Base-by-base conservation (phyloP, 1,140 invertebrate genomes). In the Venustaconcha ellipsiformis region DNA sequence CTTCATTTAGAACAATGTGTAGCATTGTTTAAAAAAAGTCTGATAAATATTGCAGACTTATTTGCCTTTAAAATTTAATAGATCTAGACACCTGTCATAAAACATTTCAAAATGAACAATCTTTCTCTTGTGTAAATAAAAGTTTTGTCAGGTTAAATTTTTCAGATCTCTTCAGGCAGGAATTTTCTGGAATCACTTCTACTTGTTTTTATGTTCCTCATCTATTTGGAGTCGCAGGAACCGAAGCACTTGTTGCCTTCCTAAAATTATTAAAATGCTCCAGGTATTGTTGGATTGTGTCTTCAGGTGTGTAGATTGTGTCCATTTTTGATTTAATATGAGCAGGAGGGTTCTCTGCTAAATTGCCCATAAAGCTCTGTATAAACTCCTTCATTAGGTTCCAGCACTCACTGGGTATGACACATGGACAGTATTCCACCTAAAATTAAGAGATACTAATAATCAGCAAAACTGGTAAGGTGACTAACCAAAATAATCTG, bases 271-370 rank as follows among this genome's bases (percentile, higher is more conserved):
- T 95, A 88, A 99, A 99, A 86, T 98, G 95, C 89, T 99, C 96
- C 84, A 98, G 92, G 89, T 99, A 99, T 86, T 98, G 97, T 78
- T 96, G 94, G 68, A 98, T 95, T 0, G 96, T 98, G 88, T 98
- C 96, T 79, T 96, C 80, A 14, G 92, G 90, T 14, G 86, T 84
- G 80, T 97, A 98, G 65, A 96, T 92, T 18, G 97, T 95, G 85
- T 96, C 96, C 93, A 95, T 94, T 79, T 94, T 92, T 78, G 92
- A 93, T 86, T 96, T 92, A 1, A 95, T 84, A 72, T 88, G 83
- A 37, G 81, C 15, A 6, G 86, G 83, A 17, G 82, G 82, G 26
- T 48, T 78, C 18, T 89, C 87, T n/a, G 83, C 92, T 1, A 95
- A 93, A 18, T 93, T 94, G 1, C 96, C 96, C 6, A 99, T 91